These are phyloP conservation scores for Scaptomyza flava DNA, from an alignment of 2,888 invertebrate genomes.

Conservation along the genomic window DNA sequence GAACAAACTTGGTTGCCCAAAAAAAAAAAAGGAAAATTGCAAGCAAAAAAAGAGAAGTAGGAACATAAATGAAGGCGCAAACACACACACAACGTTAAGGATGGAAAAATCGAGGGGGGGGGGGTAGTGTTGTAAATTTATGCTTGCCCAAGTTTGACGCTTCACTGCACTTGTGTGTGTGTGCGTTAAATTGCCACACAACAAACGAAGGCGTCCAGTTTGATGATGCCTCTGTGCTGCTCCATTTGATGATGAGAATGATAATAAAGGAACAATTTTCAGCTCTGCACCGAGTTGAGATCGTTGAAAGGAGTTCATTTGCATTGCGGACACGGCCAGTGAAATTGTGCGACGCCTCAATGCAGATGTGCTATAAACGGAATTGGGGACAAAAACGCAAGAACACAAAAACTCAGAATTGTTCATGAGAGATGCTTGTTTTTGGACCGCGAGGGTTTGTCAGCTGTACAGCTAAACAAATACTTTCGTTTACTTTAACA, in stretches of 20 bases:
- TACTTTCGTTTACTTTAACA: too few relatives aligned
- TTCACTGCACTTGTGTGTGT: conserved; percentile 69
- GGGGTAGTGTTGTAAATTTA: conserved; percentile 58
- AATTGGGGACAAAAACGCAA: conserved; percentile 41
- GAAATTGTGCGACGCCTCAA: conserved; percentile 60
- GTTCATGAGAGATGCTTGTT: background rate
- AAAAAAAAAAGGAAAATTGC: conserved; percentile 51
- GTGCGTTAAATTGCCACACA: conserved; percentile 71
- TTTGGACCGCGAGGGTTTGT: too few relatives aligned
- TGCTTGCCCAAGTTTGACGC: conserved; percentile 72
- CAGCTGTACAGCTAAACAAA: too few relatives aligned
- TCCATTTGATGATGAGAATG: conserved; percentile 5
- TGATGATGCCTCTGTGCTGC: conserved; percentile 16
- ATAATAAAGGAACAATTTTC: conserved; percentile 21
- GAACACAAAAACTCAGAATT: background rate
- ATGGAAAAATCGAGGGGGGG: background rate
- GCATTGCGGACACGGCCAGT: conserved; percentile 69
- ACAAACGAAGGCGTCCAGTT: conserved; percentile 33
- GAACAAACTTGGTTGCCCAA: conserved; percentile 55
- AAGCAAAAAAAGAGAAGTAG: conserved; percentile 28
- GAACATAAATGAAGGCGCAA: conserved; percentile 61
- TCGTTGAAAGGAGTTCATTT: conserved; percentile 71
- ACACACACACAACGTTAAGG: conserved; percentile 29
- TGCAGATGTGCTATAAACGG: conserved; percentile 44
- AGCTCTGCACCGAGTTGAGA: conserved; percentile 11